These are phyloP conservation scores for Clarias pachynema DNA, from an alignment of 2,797 vertebrate genomes.

Conservation along the genomic window DNA sequence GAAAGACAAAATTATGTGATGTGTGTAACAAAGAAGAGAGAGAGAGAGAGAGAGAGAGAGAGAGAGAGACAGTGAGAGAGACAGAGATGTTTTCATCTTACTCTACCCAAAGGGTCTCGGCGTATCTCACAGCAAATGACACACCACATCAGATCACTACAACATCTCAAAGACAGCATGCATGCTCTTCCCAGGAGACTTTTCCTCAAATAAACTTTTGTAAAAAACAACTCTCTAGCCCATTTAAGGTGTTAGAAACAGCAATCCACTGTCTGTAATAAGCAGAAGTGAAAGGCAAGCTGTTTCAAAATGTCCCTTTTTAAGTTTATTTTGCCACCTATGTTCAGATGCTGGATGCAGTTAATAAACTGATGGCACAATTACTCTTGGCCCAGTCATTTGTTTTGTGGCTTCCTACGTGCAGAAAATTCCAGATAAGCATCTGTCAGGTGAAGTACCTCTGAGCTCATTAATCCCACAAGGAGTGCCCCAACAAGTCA, in stretches of 20 bases:
- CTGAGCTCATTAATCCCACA: conserved; percentile 46
- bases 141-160: conserved; percentile 31
- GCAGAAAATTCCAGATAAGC: conserved; percentile 7
- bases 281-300: background rate
- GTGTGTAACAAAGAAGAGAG: conserved; percentile 9
- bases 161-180: conserved; percentile 13
- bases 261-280: background rate
- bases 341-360: background rate
- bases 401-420: background rate
- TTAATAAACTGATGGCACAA: background rate
- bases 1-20: conserved; percentile 40
- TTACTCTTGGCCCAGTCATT: background rate
- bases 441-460: conserved; percentile 30
- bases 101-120: conserved; percentile 6
- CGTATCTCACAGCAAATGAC: conserved; percentile 21
- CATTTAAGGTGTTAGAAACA: background rate
- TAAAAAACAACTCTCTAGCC: background rate
- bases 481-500: conserved; percentile 32
- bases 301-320: conserved; percentile 19
- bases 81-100: conserved; percentile 31
- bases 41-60: background rate
- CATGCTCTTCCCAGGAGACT: background rate
- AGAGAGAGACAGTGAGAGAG: conserved; percentile 6
- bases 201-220: conserved; percentile 10
- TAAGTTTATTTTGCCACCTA: conserved; percentile 4